phyloP scores from a whole-genome alignment of 2,888 invertebrate genomes.

The Ormyrus rosae region DNA sequence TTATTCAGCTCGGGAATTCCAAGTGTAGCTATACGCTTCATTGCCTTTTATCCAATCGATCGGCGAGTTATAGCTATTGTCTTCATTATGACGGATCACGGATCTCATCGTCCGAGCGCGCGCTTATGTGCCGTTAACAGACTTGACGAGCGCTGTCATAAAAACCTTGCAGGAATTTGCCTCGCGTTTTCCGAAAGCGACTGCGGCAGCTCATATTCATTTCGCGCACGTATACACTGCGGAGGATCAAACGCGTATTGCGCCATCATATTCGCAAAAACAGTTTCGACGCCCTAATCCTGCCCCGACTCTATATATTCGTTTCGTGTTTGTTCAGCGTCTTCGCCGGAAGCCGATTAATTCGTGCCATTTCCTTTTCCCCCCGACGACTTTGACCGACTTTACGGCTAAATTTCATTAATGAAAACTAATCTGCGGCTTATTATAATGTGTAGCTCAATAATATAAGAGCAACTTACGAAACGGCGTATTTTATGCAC shows the following conservation, averaged over 20 bases:
- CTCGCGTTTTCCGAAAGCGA: background rate
- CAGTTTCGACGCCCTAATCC: background rate
- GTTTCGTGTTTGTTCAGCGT: no score
- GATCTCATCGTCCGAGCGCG: background rate
- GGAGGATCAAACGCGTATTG: constrained; percentile 11
- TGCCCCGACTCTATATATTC: no score
- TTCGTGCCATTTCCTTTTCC: no score
- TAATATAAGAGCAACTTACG: no score
- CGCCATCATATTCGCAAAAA: background rate
- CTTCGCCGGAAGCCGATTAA: no score
- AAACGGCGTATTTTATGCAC: no score
- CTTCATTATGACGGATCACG: constrained; percentile 14
- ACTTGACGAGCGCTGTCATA: constrained; percentile 26
- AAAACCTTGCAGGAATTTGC: constrained; percentile 25
- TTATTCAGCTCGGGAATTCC: no score
- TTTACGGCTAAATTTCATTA: background rate
- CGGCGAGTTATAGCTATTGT: background rate
- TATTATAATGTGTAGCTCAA: no score
- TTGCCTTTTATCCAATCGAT: no score
- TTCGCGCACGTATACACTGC: constrained; percentile 32
- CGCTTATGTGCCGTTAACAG: background rate
- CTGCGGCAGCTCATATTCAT: constrained; percentile 8
- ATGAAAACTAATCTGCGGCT: no score
- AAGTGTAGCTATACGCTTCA: no score
- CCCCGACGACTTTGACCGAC: no score